phyloP scores from a whole-genome alignment of 1,140 invertebrate genomes.

The Drosophila bifasciata region DNA sequence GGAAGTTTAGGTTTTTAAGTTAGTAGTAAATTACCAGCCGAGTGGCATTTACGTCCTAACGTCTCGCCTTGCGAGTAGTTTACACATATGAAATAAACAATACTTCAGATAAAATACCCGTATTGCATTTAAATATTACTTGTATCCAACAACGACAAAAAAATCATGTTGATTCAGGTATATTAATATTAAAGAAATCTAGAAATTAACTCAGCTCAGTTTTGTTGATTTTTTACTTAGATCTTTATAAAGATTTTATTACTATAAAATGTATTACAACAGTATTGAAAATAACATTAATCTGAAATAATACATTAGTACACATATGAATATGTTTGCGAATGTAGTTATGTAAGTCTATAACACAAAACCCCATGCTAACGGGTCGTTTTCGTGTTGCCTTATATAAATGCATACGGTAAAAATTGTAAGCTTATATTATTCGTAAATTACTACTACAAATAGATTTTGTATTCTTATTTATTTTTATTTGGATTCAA shows the following conservation, averaged over 20 bases:
- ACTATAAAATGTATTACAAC: slow-evolving; percentile 67
- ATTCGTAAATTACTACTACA: slow-evolving; percentile 59
- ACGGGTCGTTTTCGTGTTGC: slow-evolving; percentile 58
- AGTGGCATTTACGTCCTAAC: no score
- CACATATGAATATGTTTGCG: slow-evolving; percentile 61
- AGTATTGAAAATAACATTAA: slow-evolving; percentile 70
- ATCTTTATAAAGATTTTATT: slow-evolving; percentile 69
- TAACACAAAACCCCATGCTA: slow-evolving; percentile 59
- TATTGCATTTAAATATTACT: no score
- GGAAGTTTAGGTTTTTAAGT: no score
- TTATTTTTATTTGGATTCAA: slow-evolving; percentile 67
- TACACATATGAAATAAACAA: no score
- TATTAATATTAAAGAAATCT: no score
- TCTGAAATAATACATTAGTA: slow-evolving; percentile 68
- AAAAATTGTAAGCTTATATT: slow-evolving; percentile 62
- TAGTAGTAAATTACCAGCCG: no score
- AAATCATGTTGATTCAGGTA: no score
- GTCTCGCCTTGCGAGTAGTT: no score
- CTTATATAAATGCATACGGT: slow-evolving; percentile 78
- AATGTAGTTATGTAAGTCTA: slow-evolving; percentile 66
- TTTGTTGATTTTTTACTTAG: slow-evolving; percentile 21
- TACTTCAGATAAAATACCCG: no score
- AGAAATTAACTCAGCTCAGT: neutral
- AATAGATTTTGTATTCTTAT: slow-evolving; percentile 42
- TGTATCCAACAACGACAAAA: no score